Conservation (phyloP, 2,888 invertebrate genomes). For the Meiosimyza decipiens region DNA sequence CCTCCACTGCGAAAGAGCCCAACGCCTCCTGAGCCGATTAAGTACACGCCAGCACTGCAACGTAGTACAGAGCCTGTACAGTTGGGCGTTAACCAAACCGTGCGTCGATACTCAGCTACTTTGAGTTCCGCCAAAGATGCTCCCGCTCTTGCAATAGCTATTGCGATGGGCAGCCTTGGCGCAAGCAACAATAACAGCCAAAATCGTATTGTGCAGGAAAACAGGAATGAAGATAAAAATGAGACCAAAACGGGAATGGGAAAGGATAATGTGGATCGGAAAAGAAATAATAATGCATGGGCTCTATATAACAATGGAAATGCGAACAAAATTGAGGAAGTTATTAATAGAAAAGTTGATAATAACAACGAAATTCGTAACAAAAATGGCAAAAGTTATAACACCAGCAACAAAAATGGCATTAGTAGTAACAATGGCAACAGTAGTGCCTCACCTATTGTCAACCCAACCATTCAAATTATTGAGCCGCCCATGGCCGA, state of each 20-base stretch:
- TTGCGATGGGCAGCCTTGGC: slow-evolving; percentile 52
- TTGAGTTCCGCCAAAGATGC: slow-evolving; percentile 57
- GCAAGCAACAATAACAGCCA: not conserved
- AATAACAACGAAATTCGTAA: not conserved
- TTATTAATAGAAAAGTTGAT: not conserved
- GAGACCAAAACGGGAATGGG: not conserved
- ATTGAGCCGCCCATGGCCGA: slow-evolving; percentile 52
- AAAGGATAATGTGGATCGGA: not conserved
- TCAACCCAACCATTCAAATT: slow-evolving; percentile 59
- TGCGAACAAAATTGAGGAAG: not conserved
- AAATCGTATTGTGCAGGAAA: not conserved
- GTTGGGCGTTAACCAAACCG: slow-evolving; percentile 56
- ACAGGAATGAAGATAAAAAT: not conserved
- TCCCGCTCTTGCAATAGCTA: slow-evolving; percentile 56
- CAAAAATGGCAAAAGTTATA: not conserved
- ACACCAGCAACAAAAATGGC: slow-evolving; percentile 19
- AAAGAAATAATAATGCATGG: not conserved
- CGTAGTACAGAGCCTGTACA: slow-evolving; percentile 62
- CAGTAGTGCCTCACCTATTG: slow-evolving; percentile 31
- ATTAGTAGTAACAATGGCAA: slow-evolving; percentile 27
- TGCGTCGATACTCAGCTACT: slow-evolving; percentile 54
- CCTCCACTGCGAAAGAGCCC: slow-evolving; percentile 49
- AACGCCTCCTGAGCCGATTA: slow-evolving; percentile 53
- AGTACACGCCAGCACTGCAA: slow-evolving; percentile 56
- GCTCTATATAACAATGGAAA: not conserved